A percentile compares a stretch with the other conserved stretches of the same genome.
phyloP scores from a whole-genome alignment of 1,140 invertebrate species.

The Stenopsyche tienmushanensis region DNA sequence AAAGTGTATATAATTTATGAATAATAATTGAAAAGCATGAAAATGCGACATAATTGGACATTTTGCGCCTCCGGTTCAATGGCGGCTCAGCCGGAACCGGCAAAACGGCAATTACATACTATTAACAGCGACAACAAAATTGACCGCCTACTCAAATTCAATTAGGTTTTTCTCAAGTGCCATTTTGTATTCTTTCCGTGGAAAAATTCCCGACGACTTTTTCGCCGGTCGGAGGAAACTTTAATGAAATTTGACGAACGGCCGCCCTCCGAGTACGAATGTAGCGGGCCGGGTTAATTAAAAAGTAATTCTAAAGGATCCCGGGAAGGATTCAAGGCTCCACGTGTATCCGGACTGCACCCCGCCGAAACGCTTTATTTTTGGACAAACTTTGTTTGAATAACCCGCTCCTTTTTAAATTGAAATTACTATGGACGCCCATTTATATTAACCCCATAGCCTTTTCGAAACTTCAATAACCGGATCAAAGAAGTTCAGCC shows the following conservation, averaged over 20 bases:
- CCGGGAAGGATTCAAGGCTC: too few species aligned
- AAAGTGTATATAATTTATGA: too few species aligned
- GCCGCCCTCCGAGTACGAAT: background rate
- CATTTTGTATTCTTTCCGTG: background rate
- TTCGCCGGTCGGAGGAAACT: background rate
- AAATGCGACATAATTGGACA: too few species aligned
- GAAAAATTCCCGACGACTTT: background rate
- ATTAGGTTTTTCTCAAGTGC: background rate
- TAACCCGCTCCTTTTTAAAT: background rate
- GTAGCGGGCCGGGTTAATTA: background rate
- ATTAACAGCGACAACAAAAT: background rate
- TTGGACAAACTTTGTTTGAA: background rate
- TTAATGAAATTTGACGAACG: background rate
- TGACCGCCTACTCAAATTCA: background rate
- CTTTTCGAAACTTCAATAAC: too few species aligned
- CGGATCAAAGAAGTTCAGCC: too few species aligned
- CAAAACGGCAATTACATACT: background rate
- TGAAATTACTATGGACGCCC: background rate
- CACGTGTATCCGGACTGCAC: too few species aligned
- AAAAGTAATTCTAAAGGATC: background rate
- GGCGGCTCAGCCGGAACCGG: too few species aligned
- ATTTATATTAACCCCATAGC: too few species aligned
- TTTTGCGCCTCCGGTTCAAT: too few species aligned
- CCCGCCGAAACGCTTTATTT: background rate
- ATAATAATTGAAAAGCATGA: too few species aligned